phyloP scores from a whole-genome alignment of 2,113 vertebrate species.

The Falco punctatus region DNA sequence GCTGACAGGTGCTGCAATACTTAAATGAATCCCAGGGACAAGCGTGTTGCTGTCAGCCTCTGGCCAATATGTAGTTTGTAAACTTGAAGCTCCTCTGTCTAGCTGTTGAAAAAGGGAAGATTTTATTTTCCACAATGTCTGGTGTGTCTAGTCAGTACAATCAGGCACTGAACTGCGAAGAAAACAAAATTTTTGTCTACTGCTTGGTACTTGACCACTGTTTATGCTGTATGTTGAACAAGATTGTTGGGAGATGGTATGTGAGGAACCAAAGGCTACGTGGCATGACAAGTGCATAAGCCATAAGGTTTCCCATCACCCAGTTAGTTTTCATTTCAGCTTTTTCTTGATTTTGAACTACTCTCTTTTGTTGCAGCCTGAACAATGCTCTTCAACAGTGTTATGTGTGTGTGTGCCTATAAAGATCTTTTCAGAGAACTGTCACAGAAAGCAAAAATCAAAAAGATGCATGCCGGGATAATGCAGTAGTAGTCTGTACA shows the following conservation, averaged over 20 bases:
- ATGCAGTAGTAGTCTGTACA: neutral
- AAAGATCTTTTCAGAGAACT: neutral
- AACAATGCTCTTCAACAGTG: neutral
- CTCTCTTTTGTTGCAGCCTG: neutral
- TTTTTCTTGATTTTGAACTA: neutral
- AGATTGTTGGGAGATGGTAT: neutral
- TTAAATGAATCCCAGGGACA: neutral
- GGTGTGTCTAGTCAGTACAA: neutral
- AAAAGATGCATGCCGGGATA: accelerated
- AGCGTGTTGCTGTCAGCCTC: neutral
- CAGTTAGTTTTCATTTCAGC: neutral
- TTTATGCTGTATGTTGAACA: neutral
- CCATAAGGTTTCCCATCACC: neutral
- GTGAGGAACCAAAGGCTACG: neutral
- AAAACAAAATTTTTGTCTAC: neutral
- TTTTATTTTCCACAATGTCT: neutral
- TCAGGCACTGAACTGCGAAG: neutral
- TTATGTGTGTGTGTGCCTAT: neutral
- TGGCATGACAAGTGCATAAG: neutral
- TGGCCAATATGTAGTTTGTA: neutral
- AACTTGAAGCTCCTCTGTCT: neutral
- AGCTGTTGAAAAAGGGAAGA: neutral
- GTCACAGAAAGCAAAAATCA: neutral
- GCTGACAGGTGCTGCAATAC: neutral
- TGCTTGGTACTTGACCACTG: neutral